Percentiles rank a stretch among this genome's conserved stretches.
Conservation (phyloP, 1,140 invertebrate genomes). For the Melanaphis sacchari region DNA sequence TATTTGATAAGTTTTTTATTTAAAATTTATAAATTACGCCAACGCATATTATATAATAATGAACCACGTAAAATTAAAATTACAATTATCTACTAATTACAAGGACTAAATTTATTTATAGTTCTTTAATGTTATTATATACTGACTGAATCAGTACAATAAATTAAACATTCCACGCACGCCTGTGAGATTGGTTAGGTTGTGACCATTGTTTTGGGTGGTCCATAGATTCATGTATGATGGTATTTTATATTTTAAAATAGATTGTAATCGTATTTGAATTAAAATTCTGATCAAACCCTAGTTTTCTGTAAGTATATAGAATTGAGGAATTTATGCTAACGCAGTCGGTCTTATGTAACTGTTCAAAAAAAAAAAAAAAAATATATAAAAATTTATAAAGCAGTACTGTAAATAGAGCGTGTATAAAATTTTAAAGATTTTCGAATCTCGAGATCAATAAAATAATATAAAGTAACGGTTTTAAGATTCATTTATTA, state of each 20-base stretch:
- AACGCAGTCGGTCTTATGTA: neutral
- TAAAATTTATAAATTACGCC: too few relatives aligned
- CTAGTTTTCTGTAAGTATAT: neutral
- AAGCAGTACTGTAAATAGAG: neutral
- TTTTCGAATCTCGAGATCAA: neutral
- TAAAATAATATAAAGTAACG: neutral
- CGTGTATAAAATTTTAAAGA: neutral
- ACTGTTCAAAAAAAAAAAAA: neutral
- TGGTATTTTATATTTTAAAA: neutral
- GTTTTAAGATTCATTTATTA: neutral
- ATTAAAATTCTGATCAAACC: conserved; percentile 15
- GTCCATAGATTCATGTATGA: neutral
- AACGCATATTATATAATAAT: too few relatives aligned
- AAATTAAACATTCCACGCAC: neutral
- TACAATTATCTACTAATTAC: neutral
- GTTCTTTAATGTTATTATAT: neutral
- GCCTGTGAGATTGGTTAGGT: too few relatives aligned
- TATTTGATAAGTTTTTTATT: too few relatives aligned
- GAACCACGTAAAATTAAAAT: neutral
- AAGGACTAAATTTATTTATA: neutral
- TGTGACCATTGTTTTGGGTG: neutral
- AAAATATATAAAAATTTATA: neutral
- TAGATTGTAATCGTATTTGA: neutral
- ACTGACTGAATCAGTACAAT: neutral
- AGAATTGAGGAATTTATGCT: neutral